Evolutionary conservation across 1,140 invertebrate species (phyloP), one percentile per base, ranked within the genome.

Genomic region (Diabrotica undecimpunctata): DNA sequence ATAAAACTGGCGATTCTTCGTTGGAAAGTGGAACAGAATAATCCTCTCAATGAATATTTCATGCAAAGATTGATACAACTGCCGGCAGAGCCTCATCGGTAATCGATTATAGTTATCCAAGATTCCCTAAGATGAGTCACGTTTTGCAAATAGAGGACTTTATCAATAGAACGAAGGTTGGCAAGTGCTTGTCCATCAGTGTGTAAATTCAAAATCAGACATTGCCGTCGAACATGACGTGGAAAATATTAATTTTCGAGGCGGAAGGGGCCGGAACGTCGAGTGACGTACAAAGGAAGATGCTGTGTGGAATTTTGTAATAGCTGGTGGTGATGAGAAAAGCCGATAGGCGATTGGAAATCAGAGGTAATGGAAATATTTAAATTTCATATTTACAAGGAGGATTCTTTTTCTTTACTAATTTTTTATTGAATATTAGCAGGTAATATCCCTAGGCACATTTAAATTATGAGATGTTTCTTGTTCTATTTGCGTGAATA

Each of bases 71-170:
- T 6, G 41, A 46, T 46, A 46, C 41, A 46, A 46, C 41, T 46
- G 41, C 41, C 41, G 41, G 41, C n/a, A 46, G 8, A 46, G 41
- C n/a, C 41, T 46, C 41, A 46, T 46, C 41, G 41, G n/a, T 46
- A 46, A 46, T 46, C 41, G 41, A 46, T 46, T n/a, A 46, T 46
- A 46, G 41, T 46, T 46, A 46, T 46, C 41, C 41, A 46, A 46
- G 41, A 46, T 46, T 46, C 41, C 41, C 3, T 46, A 46, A 46
- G 41, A 46, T 46, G 41, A 46, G 41, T 46, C 41, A 46, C 41
- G 41, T 46, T 46, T 46, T n/a, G 41, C 41, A 46, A 46, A 46
- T 46, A 46, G 41, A 46, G 41, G 41, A 46, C 41, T 46, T 46
- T 46, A 46, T 46, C 41, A 46, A 46, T 46, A 10, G 41, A 46